Base-by-base conservation (phyloP, 2,888 invertebrate species). In the Taenaris catops region DNA sequence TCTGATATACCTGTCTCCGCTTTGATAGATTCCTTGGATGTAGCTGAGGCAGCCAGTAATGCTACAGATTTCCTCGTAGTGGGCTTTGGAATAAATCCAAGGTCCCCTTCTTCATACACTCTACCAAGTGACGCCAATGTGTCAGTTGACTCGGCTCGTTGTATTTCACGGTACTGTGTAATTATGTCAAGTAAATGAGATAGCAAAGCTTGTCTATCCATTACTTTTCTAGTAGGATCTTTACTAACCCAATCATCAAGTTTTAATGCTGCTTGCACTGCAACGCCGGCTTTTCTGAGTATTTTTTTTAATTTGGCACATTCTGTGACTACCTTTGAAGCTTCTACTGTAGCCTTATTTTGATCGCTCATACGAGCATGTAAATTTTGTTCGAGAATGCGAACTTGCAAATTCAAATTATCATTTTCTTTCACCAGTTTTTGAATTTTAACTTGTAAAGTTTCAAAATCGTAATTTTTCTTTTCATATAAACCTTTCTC, bases 21-120 rank as follows among this genome's bases (percentile, higher is more conserved):
- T 40, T 41, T 49, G 0, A 49, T 0, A 1, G 58, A 57, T 8
- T 64, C 65, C 41, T 49, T 53, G 1, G 67, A 56, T 25, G 31
- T n/a, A 3, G 38, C n/a, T 1, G 61, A 55, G 2, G 41, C 4
- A 16, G 48, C 39, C 1, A 59, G 33, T 2, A 61, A 49, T 18
- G 41, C 10, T 2, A 47, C 26, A 0, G 69, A 51, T 41, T 65
- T 75, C 34, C 70, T 80, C 7, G 45, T 24, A 9, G 41, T 21
- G 8, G 63, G 50, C 52, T 89, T 90, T 0, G 91, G 91, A 42
- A 92, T 74, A 46, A 92, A 91, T 4, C 92, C 92, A 38, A 92
- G 86, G 60, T 91, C 91, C 5, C 92, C 92, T 45, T 89, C 88
- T 27, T 84, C 74, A 49, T 93, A 92, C 9, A 90, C 72, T 19